These are phyloP conservation scores for Orchesellides sinensis DNA, from an alignment of 2,888 invertebrate genomes.

Conservation along the genomic window DNA sequence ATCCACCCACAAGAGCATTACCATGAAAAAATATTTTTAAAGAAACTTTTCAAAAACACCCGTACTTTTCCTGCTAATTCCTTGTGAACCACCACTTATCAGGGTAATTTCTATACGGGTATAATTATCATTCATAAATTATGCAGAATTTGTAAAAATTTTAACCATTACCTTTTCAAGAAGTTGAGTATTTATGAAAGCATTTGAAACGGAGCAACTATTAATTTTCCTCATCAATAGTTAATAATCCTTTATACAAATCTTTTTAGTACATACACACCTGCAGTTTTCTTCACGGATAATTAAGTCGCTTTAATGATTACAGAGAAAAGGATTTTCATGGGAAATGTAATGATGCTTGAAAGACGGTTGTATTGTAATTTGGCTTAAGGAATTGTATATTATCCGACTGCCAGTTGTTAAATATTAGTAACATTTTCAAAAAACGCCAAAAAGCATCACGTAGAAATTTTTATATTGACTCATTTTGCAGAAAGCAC, in stretches of 20 bases:
- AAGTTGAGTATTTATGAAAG: background rate
- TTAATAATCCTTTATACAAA: background rate
- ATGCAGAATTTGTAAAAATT: slow-evolving; percentile 5
- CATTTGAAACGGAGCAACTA: background rate
- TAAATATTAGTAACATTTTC: background rate
- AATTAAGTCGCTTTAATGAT: slow-evolving; percentile 54
- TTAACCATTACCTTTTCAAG: background rate
- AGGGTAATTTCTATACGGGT: background rate
- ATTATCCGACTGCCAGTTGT: background rate
- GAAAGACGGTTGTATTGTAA: slow-evolving; percentile 39
- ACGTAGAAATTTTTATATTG: background rate
- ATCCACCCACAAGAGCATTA: no score
- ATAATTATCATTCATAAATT: slow-evolving; percentile 4
- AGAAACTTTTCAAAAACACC: background rate
- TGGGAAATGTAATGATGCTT: slow-evolving; percentile 49
- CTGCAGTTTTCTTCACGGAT: slow-evolving; percentile 35
- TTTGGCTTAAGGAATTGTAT: background rate
- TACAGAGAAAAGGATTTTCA: slow-evolving; percentile 37
- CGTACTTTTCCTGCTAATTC: background rate
- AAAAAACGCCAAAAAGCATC: background rate
- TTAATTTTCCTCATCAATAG: background rate
- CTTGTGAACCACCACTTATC: background rate
- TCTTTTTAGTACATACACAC: background rate
- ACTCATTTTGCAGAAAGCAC: background rate
- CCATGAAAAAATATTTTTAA: no score